phyloP scores from a whole-genome alignment of 2,797 vertebrate species.

The Pelodytes ibericus region DNA sequence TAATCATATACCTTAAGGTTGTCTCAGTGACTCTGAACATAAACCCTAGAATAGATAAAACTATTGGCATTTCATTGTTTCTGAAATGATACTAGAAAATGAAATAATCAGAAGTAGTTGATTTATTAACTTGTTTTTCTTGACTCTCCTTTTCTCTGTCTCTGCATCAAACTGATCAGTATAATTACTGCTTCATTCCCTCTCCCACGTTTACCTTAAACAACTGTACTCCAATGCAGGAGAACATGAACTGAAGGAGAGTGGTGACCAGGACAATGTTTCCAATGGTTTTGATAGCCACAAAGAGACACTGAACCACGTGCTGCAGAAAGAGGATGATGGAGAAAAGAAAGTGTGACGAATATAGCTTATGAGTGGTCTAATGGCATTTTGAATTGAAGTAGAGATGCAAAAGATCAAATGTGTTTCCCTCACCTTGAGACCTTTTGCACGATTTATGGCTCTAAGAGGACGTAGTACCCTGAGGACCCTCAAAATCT shows the following conservation, averaged over 20 bases:
- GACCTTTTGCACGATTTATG: slow-evolving; percentile 94
- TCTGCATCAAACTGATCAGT: too few species aligned
- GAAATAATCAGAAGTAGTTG: too few species aligned
- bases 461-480: slow-evolving; percentile 93
- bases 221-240: slow-evolving; percentile 96
- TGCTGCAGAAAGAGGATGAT: slow-evolving; percentile 73
- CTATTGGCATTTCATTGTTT: too few species aligned
- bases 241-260: slow-evolving; percentile 94
- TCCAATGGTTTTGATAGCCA: slow-evolving; percentile 97
- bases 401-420: not conserved
- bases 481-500: slow-evolving; percentile 95
- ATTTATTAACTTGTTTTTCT: too few species aligned
- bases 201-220: slow-evolving; percentile 94
- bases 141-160: too few species aligned
- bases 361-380: not conserved
- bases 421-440: slow-evolving; percentile 79
- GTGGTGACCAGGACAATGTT: slow-evolving; percentile 96
- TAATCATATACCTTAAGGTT: too few species aligned
- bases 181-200: too few species aligned
- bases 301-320: slow-evolving; percentile 96
- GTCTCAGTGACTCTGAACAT: too few species aligned
- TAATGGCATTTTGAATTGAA: not conserved
- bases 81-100: too few species aligned
- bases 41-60: too few species aligned
- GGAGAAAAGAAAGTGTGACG: not conserved